A percentile compares a stretch with the other conserved stretches of the same genome.
These are phyloP conservation scores for Rotaria magnacalcarata DNA, from an alignment of 2,888 invertebrate species.

Conservation along the genomic window DNA sequence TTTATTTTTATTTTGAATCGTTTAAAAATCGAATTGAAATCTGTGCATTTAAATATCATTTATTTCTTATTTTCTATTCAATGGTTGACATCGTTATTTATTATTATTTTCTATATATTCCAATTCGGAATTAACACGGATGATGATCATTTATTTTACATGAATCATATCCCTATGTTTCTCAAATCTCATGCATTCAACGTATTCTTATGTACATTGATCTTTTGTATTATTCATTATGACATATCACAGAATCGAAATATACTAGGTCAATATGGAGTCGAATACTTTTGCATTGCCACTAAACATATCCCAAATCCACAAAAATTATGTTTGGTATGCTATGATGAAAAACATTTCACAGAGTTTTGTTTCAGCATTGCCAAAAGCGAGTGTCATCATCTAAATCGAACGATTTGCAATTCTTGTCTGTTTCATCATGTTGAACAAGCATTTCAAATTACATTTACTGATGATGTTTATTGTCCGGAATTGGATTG, in stretches of 20 bases:
- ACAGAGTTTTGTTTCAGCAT: not conserved
- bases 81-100: not conserved
- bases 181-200: not conserved
- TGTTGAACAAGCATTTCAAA: not conserved
- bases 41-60: not conserved
- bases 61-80: not conserved
- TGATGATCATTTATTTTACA: not conserved
- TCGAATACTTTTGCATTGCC: not conserved
- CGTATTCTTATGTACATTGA: not conserved
- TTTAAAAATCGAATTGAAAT: not conserved
- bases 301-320: not conserved
- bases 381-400: not conserved
- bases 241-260: not conserved
- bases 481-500: not conserved
- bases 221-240: not conserved
- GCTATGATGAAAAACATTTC: not conserved
- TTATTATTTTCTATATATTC: not conserved
- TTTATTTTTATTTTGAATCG: not conserved
- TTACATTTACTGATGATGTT: not conserved
- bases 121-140: not conserved
- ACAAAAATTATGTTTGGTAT: not conserved
- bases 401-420: not conserved
- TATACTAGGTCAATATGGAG: not conserved
- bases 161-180: not conserved
- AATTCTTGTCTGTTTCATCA: not conserved